A percentile compares a stretch with the other conserved stretches of the same genome.
Evolutionary conservation across 1,140 invertebrate species (phyloP).

Genomic region (Cyclina sinensis): DNA sequence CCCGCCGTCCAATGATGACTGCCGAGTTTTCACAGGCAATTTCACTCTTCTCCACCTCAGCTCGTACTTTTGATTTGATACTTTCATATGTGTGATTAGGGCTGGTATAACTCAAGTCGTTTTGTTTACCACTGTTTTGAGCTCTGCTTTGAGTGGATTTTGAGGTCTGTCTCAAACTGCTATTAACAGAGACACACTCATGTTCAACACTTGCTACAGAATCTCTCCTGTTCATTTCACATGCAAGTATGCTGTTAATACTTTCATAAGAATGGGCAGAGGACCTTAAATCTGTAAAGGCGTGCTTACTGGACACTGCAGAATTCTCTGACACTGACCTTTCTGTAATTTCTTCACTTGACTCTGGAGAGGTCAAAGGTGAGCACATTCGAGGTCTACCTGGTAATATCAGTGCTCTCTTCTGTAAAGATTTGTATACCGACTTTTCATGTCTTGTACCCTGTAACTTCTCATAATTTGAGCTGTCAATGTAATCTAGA

Average conservation of each 20-base stretch:
- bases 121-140: neutral
- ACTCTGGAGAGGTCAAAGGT: too few relatives aligned
- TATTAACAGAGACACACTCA: neutral
- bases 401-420: conserved; percentile 16
- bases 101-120: neutral
- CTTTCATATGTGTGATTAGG: conserved; percentile 50
- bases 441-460: neutral
- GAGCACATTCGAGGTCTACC: neutral
- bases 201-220: neutral
- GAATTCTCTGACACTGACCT: neutral
- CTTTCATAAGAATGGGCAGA: conserved; percentile 58
- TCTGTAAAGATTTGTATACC: conserved; percentile 32
- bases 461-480: conserved; percentile 29
- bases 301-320: neutral
- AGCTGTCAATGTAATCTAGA: neutral
- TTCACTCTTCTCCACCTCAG: neutral
- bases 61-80: neutral
- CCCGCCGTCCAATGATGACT: conserved; percentile 49
- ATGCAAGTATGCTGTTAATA: neutral
- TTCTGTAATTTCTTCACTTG: too few relatives aligned
- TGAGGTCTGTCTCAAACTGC: neutral
- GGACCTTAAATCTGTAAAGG: neutral
- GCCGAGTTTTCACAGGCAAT: conserved; percentile 38
- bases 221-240: conserved; percentile 50
- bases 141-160: neutral